Conservation (phyloP, 2,888 invertebrate genomes). For the Eucera pruinosa region DNA sequence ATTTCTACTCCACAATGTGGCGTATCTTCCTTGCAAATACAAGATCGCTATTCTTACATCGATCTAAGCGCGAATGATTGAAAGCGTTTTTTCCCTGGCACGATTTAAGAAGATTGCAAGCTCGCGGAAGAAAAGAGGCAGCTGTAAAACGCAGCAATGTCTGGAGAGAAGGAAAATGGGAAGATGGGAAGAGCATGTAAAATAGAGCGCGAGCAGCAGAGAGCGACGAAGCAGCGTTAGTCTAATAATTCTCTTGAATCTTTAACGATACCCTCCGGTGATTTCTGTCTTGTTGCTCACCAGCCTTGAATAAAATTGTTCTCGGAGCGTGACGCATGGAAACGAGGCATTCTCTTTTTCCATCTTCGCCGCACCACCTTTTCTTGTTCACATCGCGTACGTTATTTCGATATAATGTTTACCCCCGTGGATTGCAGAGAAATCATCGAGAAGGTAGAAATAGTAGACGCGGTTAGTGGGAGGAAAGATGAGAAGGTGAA, state of each 20-base stretch:
- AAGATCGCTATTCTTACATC: neutral
- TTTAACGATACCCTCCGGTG: slow-evolving; percentile 36
- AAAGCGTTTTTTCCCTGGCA: neutral
- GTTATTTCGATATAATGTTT: slow-evolving; percentile 12
- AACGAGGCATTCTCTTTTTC: neutral
- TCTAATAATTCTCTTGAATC: slow-evolving; percentile 50
- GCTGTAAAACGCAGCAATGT: neutral
- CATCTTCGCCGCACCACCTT: neutral
- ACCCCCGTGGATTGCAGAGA: neutral
- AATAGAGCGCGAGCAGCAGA: neutral
- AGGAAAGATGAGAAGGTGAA: too few relatives aligned
- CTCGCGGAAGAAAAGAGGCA: neutral
- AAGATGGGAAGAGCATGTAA: slow-evolving; percentile 3
- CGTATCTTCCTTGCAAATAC: too few relatives aligned
- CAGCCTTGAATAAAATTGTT: neutral
- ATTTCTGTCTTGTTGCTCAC: slow-evolving; percentile 15
- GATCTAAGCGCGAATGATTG: neutral
- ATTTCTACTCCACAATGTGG: too few relatives aligned
- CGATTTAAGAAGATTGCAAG: slow-evolving; percentile 21
- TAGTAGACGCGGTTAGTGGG: too few relatives aligned
- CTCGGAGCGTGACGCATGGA: neutral
- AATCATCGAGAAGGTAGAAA: too few relatives aligned
- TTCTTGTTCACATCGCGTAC: neutral
- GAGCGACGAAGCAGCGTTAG: neutral
- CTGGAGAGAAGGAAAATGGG: neutral